Percentiles rank a stretch among this genome's conserved stretches.
Conservation (phyloP, 2,113 vertebrate species). For the Megatriorchis doriae region DNA sequence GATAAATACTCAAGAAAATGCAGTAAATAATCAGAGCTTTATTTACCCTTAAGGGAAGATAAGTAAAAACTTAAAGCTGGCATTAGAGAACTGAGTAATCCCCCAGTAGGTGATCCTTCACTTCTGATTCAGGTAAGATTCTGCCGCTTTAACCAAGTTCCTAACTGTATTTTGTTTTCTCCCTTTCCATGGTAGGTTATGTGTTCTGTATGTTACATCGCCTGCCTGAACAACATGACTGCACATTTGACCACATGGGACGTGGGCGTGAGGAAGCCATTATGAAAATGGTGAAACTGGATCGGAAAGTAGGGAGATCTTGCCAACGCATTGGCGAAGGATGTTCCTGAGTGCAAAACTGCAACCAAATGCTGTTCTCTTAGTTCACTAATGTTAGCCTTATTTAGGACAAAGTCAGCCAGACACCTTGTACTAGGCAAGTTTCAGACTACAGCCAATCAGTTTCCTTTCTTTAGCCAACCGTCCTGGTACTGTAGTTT, state of each 20-base stretch:
- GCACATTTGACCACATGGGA: constrained; percentile 97
- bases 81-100: background rate
- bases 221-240: constrained; percentile 96
- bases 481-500: constrained; percentile 84
- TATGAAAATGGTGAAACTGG: constrained; percentile 98
- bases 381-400: constrained; percentile 89
- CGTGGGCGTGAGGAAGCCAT: constrained; percentile 95
- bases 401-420: constrained; percentile 87
- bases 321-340: constrained; percentile 99
- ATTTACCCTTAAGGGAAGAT: background rate
- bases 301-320: constrained; percentile 98
- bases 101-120: background rate
- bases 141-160: background rate
- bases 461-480: constrained; percentile 81
- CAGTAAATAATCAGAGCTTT: background rate
- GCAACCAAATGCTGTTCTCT: constrained; percentile 79
- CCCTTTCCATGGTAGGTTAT: constrained; percentile 76
- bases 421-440: constrained; percentile 85
- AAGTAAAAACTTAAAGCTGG: background rate
- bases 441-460: constrained; percentile 84
- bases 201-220: constrained; percentile 98
- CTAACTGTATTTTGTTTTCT: background rate
- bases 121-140: background rate
- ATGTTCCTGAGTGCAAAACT: constrained; percentile 89
- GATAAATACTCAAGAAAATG: background rate